Base-by-base conservation (phyloP, 1,140 invertebrate species). In the Drosophila ogumai region DNA sequence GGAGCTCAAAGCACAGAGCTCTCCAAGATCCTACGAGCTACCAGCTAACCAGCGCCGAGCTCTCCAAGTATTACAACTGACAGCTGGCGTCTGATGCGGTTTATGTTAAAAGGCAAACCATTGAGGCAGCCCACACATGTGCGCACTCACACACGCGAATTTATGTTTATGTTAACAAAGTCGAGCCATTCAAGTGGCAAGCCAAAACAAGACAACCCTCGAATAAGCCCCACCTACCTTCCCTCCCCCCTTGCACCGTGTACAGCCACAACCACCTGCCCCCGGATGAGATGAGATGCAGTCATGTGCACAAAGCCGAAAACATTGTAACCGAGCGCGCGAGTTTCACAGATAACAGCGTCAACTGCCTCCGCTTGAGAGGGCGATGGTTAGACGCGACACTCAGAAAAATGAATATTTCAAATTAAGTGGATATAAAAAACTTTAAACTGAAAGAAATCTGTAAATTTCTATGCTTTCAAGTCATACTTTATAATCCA, bases 131-230 rank as follows among this genome's bases (percentile, higher is more conserved):
- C 44, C 58, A 22, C 56, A 54, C 66, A 57, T 55, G 47, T 55
- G 31, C 49, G 61, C 49, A 36, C 59, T 41, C 61, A 52, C 43
- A 32, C 63, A 50, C 71, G 71, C 64, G 76, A 87, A 88, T 88
- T 88, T 87, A 87, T 88, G 81, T 90, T 88, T 90, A 90, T 90
- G 84, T 90, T 88, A 88, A 88, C 85, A 88, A 77, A 88, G 85
- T 90, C 80, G 65, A 90, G 76, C 68, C 85, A 88, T 88, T 88
- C 85, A 90, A 88, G 84, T 90, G 84, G 84, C 85, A 88, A 84
- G 76, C 84, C 85, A 84, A 88, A 88, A 90, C 84, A 88, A 82
- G 72, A 32, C 74, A 73, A 43, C 56, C 61, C 28, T 36, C 43
- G 56, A 41, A 34, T 60, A 58, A 34, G 40, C 40, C 38, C 32